Percentiles rank a stretch among this genome's conserved stretches.
Conservation (phyloP, 2,888 invertebrate species). For the Chironomus tentans region DNA sequence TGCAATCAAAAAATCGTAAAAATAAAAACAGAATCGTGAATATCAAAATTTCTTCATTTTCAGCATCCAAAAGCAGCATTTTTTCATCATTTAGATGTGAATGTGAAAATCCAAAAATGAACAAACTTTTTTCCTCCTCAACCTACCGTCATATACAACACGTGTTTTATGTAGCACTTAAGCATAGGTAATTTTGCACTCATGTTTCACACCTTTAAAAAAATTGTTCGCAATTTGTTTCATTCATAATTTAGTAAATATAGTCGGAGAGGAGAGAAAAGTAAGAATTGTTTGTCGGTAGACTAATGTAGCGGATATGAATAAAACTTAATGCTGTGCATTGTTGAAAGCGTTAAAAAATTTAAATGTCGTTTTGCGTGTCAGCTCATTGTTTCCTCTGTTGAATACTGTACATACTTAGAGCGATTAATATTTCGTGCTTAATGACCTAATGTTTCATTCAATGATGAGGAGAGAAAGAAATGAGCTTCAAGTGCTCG, state of each 20-base stretch:
- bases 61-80: too few species aligned
- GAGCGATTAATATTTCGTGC: neutral
- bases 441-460: neutral
- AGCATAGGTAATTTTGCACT: neutral
- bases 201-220: constrained; percentile 17
- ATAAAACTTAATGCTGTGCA: constrained; percentile 10
- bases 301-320: too few species aligned
- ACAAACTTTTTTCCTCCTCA: too few species aligned
- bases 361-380: constrained; percentile 27
- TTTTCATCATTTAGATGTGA: neutral
- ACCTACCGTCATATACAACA: neutral
- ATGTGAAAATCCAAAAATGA: neutral
- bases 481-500: too few species aligned
- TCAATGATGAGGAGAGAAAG: too few species aligned
- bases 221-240: constrained; percentile 15
- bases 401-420: neutral
- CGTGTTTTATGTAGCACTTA: neutral
- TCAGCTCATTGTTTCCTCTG: neutral
- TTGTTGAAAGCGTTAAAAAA: constrained; percentile 23
- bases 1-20: neutral
- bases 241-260: constrained; percentile 19
- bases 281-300: too few species aligned
- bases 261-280: neutral
- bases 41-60: neutral
- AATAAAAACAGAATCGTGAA: neutral